Conservation (phyloP, 2,797 vertebrate species). For the Spondyliosoma cantharus region DNA sequence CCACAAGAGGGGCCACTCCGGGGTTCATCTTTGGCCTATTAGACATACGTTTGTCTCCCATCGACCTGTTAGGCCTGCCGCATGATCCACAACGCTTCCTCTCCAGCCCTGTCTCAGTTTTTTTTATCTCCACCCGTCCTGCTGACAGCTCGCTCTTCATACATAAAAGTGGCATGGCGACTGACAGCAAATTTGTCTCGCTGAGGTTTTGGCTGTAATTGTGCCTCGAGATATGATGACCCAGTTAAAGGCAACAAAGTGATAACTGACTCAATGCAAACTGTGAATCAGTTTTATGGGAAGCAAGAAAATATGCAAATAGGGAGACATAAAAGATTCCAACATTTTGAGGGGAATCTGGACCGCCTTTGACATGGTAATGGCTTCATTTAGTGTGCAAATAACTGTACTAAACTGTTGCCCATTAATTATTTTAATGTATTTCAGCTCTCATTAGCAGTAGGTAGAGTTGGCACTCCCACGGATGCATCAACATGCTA, state of each 20-base stretch:
- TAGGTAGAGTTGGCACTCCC: conserved; percentile 26
- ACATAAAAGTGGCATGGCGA: conserved; percentile 57
- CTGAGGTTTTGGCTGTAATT: conserved; percentile 73
- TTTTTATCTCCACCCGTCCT: conserved; percentile 48
- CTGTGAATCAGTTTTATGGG: conserved; percentile 60
- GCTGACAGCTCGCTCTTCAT: conserved; percentile 63
- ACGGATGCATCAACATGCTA: conserved; percentile 22
- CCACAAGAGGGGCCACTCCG: conserved; percentile 71
- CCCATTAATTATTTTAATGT: conserved; percentile 49
- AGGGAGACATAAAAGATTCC: conserved; percentile 50
- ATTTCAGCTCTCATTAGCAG: conserved; percentile 46
- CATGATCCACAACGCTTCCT: conserved; percentile 48
- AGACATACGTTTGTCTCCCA: conserved; percentile 78
- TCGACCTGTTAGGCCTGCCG: conserved; percentile 61
- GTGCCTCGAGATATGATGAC: conserved; percentile 74
- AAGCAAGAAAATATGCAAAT: conserved; percentile 67
- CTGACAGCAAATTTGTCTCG: conserved; percentile 74
- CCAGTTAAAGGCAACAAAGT: conserved; percentile 74
- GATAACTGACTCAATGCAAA: conserved; percentile 61
- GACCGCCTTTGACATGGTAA: conserved; percentile 51
- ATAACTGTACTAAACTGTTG: conserved; percentile 50
- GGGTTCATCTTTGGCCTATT: conserved; percentile 80
- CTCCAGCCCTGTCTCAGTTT: conserved; percentile 19
- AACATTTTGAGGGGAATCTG: conserved; percentile 44
- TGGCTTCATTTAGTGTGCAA: conserved; percentile 49